Percentiles rank a stretch among this genome's conserved stretches.
These are phyloP conservation scores for Pedetes capensis DNA, from an alignment of 2,113 vertebrate species.

Conservation along the genomic window DNA sequence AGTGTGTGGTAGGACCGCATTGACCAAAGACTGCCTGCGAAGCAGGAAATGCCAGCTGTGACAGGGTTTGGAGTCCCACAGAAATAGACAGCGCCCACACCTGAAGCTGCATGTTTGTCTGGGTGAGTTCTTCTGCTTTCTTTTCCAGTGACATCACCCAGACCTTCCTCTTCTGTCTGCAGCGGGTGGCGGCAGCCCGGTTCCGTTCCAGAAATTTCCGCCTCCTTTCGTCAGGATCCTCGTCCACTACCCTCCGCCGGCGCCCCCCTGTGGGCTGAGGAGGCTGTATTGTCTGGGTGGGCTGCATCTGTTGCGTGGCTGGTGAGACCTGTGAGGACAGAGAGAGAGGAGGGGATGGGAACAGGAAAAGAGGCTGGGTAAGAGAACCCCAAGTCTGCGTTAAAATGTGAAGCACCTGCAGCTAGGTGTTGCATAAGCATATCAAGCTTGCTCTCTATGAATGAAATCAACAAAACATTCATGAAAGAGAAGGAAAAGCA, in stretches of 20 bases:
- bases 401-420: neutral
- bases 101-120: slow-evolving; percentile 99
- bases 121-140: slow-evolving; percentile 99
- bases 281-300: slow-evolving; percentile 95
- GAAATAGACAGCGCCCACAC: slow-evolving; percentile 84
- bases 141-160: slow-evolving; percentile 99
- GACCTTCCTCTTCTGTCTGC: slow-evolving; percentile 99
- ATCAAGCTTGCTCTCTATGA: neutral
- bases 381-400: neutral
- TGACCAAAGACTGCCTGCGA: neutral
- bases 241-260: slow-evolving; percentile 94
- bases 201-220: slow-evolving; percentile 99
- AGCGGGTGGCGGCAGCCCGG: slow-evolving; percentile 96
- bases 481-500: neutral
- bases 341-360: neutral
- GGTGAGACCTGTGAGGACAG: slow-evolving; percentile 89
- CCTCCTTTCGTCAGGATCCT: slow-evolving; percentile 96
- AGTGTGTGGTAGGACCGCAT: neutral
- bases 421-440: neutral
- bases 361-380: neutral
- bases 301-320: slow-evolving; percentile 98
- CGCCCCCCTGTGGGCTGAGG: slow-evolving; percentile 94
- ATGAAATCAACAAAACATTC: neutral
- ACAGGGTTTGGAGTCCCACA: slow-evolving; percentile 79
- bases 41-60: slow-evolving; percentile 56